Base-by-base conservation (phyloP, 2,888 invertebrate genomes). In the Orchestes rusci region DNA sequence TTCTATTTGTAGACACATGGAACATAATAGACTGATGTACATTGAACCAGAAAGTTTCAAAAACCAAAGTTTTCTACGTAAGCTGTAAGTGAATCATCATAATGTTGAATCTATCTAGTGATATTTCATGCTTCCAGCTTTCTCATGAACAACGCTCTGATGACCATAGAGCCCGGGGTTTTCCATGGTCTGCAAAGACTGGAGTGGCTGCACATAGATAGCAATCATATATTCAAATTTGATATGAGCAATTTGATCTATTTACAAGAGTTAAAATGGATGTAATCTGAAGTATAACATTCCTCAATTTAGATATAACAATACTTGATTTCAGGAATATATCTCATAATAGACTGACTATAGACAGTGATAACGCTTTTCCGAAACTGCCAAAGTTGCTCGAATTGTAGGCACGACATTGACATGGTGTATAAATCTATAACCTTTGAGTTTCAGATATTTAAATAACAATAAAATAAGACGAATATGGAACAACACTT, bases 41-140 rank as follows among this genome's bases (percentile, higher is more conserved):
- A 29, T 51, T 27, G 32, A 35, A 10, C 48, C 45, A 10, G 37
- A 38, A 27, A 40, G 28, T 13, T 51, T 51, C 18, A 31, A 28
- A 17, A 19, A 46, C 16, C 48, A 48, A 35, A n/a, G 32, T 7
- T 8, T 40, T 43, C 36, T 51, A 36, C 12, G 43, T 31, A 48
- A 48, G 36, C 23, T 51, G 51, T 51, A 48, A 37, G 51, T 46
- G 13, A 8, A n/a, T n/a, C n/a, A n/a, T n/a, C n/a, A n/a, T n/a
- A n/a, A n/a, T n/a, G n/a, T n/a, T n/a, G n/a, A n/a, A n/a, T n/a
- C n/a, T n/a, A n/a, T n/a, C n/a, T n/a, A n/a, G n/a, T n/a, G n/a
- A n/a, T n/a, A n/a, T n/a, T n/a, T n/a, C n/a, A n/a, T 33, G 23
- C 16, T 46, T 34, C 16, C 12, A 48, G 48, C 17, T 48, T 48